These are phyloP conservation scores for Lampropteryx suffumata DNA, from an alignment of 2,888 invertebrate species.

Conservation along the genomic window DNA sequence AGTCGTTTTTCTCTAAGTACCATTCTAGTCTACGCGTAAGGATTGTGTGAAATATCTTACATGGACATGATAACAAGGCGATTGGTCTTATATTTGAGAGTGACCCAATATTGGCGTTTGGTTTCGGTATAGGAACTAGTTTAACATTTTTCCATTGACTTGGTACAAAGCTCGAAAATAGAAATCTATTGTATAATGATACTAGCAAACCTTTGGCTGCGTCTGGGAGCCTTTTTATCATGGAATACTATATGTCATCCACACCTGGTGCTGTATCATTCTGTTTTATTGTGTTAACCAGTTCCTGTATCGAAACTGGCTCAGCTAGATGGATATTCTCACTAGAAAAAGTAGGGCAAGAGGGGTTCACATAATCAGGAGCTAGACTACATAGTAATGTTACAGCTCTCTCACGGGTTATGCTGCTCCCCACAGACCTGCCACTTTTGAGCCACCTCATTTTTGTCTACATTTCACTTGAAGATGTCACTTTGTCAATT, in stretches of 20 bases:
- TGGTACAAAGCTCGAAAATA: slow-evolving; percentile 22
- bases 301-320: slow-evolving; percentile 1
- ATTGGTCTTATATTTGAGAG: not conserved
- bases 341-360: not conserved
- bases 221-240: slow-evolving; percentile 19
- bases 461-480: slow-evolving; percentile 4
- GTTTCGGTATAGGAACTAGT: slow-evolving; percentile 33
- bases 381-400: not conserved
- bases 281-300: not conserved
- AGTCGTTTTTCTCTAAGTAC: not conserved
- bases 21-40: not conserved
- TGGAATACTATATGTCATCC: slow-evolving; percentile 20
- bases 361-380: slow-evolving; percentile 12
- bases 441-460: slow-evolving; percentile 8
- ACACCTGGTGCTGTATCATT: slow-evolving; percentile 6
- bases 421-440: too few relatives aligned
- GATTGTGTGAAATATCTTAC: slow-evolving; percentile 5
- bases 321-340: too few relatives aligned
- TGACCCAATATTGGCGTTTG: too few relatives aligned
- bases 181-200: slow-evolving; percentile 13
- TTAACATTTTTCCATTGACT: slow-evolving; percentile 30
- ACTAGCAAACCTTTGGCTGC: slow-evolving; percentile 8
- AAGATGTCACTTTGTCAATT: not conserved
- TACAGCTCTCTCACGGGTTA: too few relatives aligned
- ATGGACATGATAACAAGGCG: not conserved